Evolutionary conservation across 2,113 vertebrate genomes (phyloP).

Genomic region (Cricetomys ansorgei): DNA sequence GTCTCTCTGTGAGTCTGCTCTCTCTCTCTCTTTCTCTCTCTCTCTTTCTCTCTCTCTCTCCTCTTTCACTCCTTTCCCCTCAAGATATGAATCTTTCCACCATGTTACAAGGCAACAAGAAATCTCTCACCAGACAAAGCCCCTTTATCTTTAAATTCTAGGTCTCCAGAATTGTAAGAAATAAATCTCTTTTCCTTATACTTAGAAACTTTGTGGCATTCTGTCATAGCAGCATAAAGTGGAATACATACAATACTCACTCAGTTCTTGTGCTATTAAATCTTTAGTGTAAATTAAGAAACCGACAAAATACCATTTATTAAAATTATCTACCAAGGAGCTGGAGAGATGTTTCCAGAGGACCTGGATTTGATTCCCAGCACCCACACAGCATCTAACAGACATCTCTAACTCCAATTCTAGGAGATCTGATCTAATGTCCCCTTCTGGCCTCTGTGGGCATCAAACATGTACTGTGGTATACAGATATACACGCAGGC

Average conservation of each 20-base stretch:
- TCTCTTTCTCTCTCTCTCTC: too few relatives aligned
- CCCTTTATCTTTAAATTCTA: background rate
- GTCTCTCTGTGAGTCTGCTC: background rate
- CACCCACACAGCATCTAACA: too few relatives aligned
- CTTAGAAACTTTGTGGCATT: background rate
- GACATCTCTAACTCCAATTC: too few relatives aligned
- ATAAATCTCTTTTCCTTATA: background rate
- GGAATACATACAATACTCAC: background rate
- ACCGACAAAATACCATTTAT: background rate
- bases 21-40: too few relatives aligned
- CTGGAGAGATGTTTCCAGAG: too few relatives aligned
- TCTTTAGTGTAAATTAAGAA: conserved; percentile 1
- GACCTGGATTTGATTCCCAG: too few relatives aligned
- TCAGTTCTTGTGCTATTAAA: background rate
- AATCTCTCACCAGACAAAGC: background rate
- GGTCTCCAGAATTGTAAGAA: too few relatives aligned
- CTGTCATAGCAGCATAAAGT: background rate
- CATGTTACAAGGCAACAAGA: background rate
- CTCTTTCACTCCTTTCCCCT: background rate
- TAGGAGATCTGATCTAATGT: too few relatives aligned
- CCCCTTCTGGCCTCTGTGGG: too few relatives aligned
- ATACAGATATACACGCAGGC: too few relatives aligned
- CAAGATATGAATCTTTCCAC: background rate
- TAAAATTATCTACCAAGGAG: background rate
- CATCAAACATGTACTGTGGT: too few relatives aligned